Percentiles rank a stretch among this genome's conserved stretches.
Evolutionary conservation across 2,113 vertebrate genomes (phyloP).

Genomic region (Malurus alboscapulatus): DNA sequence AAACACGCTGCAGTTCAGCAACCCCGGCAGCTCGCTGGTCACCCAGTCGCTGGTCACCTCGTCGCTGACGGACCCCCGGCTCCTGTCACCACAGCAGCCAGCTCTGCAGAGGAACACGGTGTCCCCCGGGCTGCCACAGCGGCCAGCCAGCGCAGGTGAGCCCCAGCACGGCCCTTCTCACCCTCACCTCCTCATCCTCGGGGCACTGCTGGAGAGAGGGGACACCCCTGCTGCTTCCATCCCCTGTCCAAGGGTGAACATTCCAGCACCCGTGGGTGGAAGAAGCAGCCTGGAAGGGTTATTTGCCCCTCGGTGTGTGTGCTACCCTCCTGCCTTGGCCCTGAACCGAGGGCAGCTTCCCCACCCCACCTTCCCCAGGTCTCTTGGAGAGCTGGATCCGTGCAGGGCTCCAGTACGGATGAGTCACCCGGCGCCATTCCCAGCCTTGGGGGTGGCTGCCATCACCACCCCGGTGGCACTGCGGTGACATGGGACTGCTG

Average conservation of each 20-base stretch:
- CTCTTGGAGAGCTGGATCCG: background rate
- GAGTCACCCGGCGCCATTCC: background rate
- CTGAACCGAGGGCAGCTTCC: background rate
- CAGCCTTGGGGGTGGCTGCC: background rate
- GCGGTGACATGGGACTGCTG: background rate
- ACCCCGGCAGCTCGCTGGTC: constrained; percentile 86
- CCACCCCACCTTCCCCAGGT: background rate
- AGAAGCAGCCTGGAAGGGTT: background rate
- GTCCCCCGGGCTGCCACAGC: constrained; percentile 90
- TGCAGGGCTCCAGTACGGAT: background rate
- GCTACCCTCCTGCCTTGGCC: background rate
- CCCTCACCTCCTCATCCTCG: background rate
- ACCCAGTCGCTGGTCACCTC: constrained; percentile 91
- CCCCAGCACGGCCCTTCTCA: accelerated
- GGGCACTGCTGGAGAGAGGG: no score
- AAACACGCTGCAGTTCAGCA: constrained; percentile 92
- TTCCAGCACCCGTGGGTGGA: background rate
- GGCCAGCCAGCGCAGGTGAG: constrained; percentile 93
- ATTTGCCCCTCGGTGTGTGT: background rate
- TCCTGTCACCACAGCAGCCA: constrained; percentile 91
- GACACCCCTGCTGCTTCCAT: background rate
- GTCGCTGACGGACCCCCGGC: constrained; percentile 89
- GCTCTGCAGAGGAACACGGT: constrained; percentile 89
- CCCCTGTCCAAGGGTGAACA: accelerated
- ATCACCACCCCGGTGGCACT: background rate